Base-by-base conservation (phyloP, 2,888 invertebrate genomes). In the Nomada ferruginata region DNA sequence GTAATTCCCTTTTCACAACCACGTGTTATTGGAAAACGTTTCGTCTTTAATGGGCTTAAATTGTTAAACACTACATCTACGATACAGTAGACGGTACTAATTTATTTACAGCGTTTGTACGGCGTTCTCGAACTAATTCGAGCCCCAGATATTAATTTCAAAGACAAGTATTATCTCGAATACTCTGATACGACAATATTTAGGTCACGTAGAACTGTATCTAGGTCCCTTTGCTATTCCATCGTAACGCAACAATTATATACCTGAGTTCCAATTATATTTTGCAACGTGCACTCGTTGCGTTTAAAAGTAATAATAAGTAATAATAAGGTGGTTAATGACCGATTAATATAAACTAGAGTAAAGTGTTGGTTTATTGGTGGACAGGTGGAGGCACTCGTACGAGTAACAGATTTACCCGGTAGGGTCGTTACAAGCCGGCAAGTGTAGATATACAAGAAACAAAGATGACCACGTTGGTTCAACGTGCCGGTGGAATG, bases 401-500 rank as follows among this genome's bases (percentile, higher is more conserved):
- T 53, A 55, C 20, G 36, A 47, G 42, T 36, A n/a, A 26, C 13
- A 29, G 50, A 63, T 80, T 74, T 73, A 60, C 15, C 20, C 2
- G 29, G 20, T 4, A n/a, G 50, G 53, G 20, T 83, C 15, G 63
- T 74, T 61, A 73, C 60, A 60, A 26, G 23, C 52, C 52, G n/a
- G 29, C 66, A 52, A 36, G 59, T 61, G 53, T 79, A 83, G 65
- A 79, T 81, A 66, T 77, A 57, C 79, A 66, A 52, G 80, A 65
- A 72, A 81, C 72, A 85, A 87, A 83, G 87, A 83, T 87, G 87
- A 76, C 85, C 84, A 86, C 86, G 89, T 90, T 87, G 90, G 91
- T 92, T 92, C 91, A 92, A 92, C 89, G 92, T 90, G 91, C 92
- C 89, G 87, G 83, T 78, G 92, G 92, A 92, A 92, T 92, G 91